Base-by-base conservation (phyloP, 2,888 invertebrate species). In the Andrena trimmerana region DNA sequence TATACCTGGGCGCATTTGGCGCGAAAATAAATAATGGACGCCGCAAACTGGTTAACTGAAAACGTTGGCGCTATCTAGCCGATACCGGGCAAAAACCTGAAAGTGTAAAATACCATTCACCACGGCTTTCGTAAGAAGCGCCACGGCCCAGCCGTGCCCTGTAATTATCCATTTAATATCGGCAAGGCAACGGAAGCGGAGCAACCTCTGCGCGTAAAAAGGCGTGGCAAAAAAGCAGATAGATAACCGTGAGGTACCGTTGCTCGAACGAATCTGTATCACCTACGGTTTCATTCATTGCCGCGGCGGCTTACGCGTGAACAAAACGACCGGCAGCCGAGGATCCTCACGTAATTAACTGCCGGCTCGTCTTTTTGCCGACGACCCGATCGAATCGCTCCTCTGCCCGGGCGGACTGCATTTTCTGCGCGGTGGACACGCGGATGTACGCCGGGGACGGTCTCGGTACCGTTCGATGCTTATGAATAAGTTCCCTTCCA, bases 221-320 rank as follows among this genome's bases (percentile, higher is more conserved):
- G 3, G 24, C 33, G 8, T 7, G 42, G 50, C n/a, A 75, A 78
- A 84, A 81, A 85, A 78, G 71, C 36, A 60, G 67, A 83, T 71
- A 65, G 69, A 81, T 74, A 71, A 75, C 65, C 62, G 29, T 60
- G n/a, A 2, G 62, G 76, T 88, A 88, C 88, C 88, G 88, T 88
- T 88, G 81, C 68, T 60, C 78, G 63, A 69, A 81, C 59, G 82
- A 80, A 88, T 85, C 81, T 71, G 85, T 87, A 87, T 81, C 84
- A 66, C 71, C 63, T 16, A 7, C 62, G 59, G 70, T 72, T 78
- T 81, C 78, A 78, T 86, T 83, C 85, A 74, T 76, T 62, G 69
- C 68, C 42, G 2, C 31, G 16, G 50, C 36, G 67, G 72, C 74
- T 65, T 48, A 65, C 74, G 48, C 31, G 67, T 10, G 27, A n/a